These are phyloP conservation scores for Myiothlypis coronata DNA, from an alignment of 2,797 vertebrate species.

Conservation along the genomic window DNA sequence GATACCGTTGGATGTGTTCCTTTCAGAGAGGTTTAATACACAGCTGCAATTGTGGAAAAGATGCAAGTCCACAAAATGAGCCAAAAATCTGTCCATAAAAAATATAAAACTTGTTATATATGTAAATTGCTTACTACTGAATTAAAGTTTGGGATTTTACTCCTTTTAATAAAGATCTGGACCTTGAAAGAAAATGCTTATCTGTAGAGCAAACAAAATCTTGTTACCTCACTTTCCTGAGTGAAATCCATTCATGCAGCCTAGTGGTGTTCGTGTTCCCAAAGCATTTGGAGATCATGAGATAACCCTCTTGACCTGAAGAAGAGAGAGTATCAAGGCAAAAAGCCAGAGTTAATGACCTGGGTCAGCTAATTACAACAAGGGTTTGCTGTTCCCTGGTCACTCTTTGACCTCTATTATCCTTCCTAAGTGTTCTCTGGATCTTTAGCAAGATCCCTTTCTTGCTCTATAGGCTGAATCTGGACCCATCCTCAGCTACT, in stretches of 20 bases:
- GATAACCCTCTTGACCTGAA: conserved; percentile 51
- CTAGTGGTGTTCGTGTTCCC: background rate
- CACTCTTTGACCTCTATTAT: background rate
- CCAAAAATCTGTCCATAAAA: background rate
- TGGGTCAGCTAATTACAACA: background rate
- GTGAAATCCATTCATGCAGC: background rate
- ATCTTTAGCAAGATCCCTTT: background rate
- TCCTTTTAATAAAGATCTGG: background rate
- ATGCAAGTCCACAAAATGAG: background rate
- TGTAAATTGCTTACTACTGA: background rate
- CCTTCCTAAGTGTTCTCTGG: background rate
- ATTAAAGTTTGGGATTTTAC: background rate
- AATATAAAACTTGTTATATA: background rate
- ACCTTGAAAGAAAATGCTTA: background rate
- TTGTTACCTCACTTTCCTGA: background rate
- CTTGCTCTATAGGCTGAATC: background rate
- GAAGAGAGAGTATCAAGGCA: background rate
- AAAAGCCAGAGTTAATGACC: background rate
- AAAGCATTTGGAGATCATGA: background rate
- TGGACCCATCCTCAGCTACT: background rate
- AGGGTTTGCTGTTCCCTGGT: background rate
- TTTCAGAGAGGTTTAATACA: background rate
- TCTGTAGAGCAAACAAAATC: background rate
- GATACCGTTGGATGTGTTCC: background rate
- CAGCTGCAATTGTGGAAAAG: background rate